Evolutionary conservation across 2,888 invertebrate genomes (phyloP).

Genomic region (Tetragnatha montana): DNA sequence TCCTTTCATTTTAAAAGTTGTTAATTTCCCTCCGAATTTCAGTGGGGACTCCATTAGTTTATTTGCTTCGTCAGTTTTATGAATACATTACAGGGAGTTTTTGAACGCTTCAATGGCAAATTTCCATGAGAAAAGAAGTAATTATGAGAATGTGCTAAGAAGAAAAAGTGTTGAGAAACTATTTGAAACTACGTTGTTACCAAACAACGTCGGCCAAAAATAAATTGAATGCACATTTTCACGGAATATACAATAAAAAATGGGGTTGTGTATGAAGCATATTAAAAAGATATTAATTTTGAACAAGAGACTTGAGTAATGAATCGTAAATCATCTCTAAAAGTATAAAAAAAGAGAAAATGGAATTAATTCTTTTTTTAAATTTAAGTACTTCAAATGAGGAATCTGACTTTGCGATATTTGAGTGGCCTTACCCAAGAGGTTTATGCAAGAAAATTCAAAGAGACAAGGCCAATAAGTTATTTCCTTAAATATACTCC

Average conservation of each 20-base stretch:
- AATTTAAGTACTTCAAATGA: no score
- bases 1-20: background rate
- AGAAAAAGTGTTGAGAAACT: background rate
- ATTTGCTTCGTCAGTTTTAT: background rate
- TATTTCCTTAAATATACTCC: no score
- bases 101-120: background rate
- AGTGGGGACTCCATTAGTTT: background rate
- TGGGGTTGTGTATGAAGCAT: no score
- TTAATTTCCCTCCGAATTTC: background rate
- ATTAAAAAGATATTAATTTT: no score
- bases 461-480: no score
- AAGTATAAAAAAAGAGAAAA: no score
- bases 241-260: background rate
- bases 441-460: no score
- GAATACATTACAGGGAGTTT: background rate
- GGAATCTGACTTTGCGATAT: no score
- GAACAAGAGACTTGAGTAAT: no score
- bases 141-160: background rate
- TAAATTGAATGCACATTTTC: background rate
- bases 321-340: no score
- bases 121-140: background rate
- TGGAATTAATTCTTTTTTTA: no score
- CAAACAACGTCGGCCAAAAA: background rate
- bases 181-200: background rate
- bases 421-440: no score